Evolutionary conservation across 2,888 invertebrate species (phyloP).

Genomic region (Drosophila algonquin): DNA sequence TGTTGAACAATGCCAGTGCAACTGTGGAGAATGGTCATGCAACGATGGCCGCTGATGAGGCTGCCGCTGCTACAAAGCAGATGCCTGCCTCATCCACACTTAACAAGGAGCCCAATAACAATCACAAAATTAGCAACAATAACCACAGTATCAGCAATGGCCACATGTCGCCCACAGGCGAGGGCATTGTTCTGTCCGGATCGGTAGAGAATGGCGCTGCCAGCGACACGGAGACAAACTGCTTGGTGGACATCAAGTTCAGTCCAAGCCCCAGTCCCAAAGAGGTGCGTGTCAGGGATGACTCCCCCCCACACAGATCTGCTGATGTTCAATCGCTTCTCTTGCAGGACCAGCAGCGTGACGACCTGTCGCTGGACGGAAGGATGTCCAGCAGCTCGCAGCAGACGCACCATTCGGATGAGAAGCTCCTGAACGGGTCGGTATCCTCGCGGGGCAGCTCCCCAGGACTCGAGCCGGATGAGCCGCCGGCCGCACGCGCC

Average conservation of each 20-base stretch:
- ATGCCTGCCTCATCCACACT: conserved; percentile 69
- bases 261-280: conserved; percentile 82
- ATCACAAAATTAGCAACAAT: conserved; percentile 74
- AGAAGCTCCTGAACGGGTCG: conserved; percentile 81
- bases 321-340: not conserved
- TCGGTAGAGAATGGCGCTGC: conserved; percentile 51
- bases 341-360: conserved; percentile 79
- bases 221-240: conserved; percentile 78
- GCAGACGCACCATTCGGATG: conserved; percentile 79
- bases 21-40: conserved; percentile 61
- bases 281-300: conserved; percentile 68
- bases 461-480: conserved; percentile 80
- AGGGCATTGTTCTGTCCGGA: conserved; percentile 26
- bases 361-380: conserved; percentile 81
- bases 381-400: conserved; percentile 80
- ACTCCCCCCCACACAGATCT: no score
- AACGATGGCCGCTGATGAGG: conserved; percentile 53
- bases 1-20: conserved; percentile 34
- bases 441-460: conserved; percentile 83
- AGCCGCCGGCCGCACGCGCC: conserved; percentile 73
- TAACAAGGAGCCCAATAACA: conserved; percentile 78
- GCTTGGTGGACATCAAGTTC: conserved; percentile 80
- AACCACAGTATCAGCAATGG: conserved; percentile 61
- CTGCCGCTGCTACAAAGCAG: conserved; percentile 64
- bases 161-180: conserved; percentile 56